phyloP scores from a whole-genome alignment of 2,888 invertebrate species.

The Apotomis betuletana region DNA sequence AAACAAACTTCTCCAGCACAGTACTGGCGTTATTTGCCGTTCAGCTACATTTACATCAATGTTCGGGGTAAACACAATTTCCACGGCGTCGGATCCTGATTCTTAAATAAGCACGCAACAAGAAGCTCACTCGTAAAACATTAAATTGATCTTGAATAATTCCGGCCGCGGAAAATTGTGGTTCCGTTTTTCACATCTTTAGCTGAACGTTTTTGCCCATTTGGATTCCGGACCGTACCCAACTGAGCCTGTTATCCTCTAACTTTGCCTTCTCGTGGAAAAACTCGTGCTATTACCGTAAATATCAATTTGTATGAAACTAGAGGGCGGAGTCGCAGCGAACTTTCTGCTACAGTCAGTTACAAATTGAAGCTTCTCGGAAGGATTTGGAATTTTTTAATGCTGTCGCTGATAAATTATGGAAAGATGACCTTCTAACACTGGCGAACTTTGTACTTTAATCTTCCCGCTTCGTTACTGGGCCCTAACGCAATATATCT shows the following conservation, averaged over 20 bases:
- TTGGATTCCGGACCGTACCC: constrained; percentile 73
- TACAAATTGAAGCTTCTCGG: constrained; percentile 75
- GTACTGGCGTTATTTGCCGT: constrained; percentile 24
- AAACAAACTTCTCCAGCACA: background rate
- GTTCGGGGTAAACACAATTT: constrained; percentile 49
- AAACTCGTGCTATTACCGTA: constrained; percentile 82
- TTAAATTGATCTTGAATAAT: constrained; percentile 72
- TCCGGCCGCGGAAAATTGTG: constrained; percentile 64
- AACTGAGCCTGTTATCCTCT: constrained; percentile 76
- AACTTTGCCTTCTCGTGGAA: constrained; percentile 76
- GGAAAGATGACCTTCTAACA: constrained; percentile 34
- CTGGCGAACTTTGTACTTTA: constrained; percentile 40
- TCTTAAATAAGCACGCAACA: constrained; percentile 50
- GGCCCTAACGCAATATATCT: constrained; percentile 29
- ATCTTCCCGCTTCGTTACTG: constrained; percentile 35
- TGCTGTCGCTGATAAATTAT: constrained; percentile 42
- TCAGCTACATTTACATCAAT: constrained; percentile 30
- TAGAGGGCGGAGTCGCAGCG: constrained; percentile 71
- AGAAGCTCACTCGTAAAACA: constrained; percentile 63
- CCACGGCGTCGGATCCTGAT: constrained; percentile 48
- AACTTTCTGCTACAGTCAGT: constrained; percentile 69
- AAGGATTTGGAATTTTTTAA: constrained; percentile 68
- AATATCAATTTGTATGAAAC: constrained; percentile 84
- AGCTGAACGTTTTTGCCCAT: constrained; percentile 72
- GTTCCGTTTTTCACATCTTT: constrained; percentile 73